Evolutionary conservation across 2,888 invertebrate species (phyloP), one percentile per base, ranked within the genome.

Genomic region (Gasteruption jaculator): DNA sequence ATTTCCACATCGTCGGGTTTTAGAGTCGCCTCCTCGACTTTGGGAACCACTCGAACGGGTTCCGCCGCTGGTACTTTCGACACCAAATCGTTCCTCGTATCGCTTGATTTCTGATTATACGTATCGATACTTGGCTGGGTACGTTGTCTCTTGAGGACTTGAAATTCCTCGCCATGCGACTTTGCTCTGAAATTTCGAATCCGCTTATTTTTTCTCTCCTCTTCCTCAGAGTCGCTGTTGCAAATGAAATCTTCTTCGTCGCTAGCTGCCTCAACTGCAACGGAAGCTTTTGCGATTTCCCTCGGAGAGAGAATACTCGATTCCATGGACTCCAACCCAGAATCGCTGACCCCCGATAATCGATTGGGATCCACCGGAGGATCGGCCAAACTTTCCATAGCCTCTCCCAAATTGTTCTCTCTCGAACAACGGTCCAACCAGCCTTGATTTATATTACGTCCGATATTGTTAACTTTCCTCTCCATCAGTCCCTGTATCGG

Each of bases 221-320:
- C 76, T 33, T 71, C 75, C 57, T 84, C 84, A 25, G 81, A 80
- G 52, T 82, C 85, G 70, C 85, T 85, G 52, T 83, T 82, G 10
- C 70, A 78, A 38, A 83, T 74, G 45, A 81, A 73, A 64, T 88
- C 88, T 55, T 87, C 85, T 59, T 80, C 81, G 55, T 85, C 82
- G 49, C 73, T 72, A 14, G 57, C 18, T 3, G 45, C 40, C 12
- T 46, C 44, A 5, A 21, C 20, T 1, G 38, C 4, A 3, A 25
- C 18, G 0, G 21, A 14, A 4, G 29, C 16, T 4, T 25, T 16
- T 1, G 8, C 15, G 14, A 21, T 38, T 25, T 52, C 50, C 10
- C 43, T 48, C 0, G 53, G 47, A 0, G 55, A 56, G 12, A 43
- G 40, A 29, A 52, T 48, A 34, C 54, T 62, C 2, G 56, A 50